Evolutionary conservation across 2,888 invertebrate genomes (phyloP).

Genomic region (Apotomis betuletana): DNA sequence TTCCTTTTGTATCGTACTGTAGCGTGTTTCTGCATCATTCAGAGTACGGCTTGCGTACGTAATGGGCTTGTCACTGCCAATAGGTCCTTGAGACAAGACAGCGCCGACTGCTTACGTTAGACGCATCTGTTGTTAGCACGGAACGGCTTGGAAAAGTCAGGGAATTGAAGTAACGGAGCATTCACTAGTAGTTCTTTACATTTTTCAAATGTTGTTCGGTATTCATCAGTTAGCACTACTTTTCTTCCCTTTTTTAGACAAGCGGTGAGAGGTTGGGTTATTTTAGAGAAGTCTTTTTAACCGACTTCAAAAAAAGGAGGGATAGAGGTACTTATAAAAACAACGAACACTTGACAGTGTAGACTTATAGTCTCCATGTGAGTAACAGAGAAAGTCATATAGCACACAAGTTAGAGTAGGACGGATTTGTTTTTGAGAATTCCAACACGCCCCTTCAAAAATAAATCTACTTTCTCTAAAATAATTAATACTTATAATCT

Average conservation of each 20-base stretch:
- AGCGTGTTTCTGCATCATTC: not conserved
- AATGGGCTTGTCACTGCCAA: too few species aligned
- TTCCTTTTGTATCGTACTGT: not conserved
- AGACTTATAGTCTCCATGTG: too few species aligned
- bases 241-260: not conserved
- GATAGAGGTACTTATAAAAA: too few species aligned
- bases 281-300: not conserved
- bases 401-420: too few species aligned
- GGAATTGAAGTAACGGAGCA: not conserved
- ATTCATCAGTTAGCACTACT: not conserved
- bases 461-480: too few species aligned
- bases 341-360: too few species aligned
- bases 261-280: not conserved
- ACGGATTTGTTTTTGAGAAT: too few species aligned
- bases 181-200: not conserved
- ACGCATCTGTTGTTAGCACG: not conserved
- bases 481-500: too few species aligned
- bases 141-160: not conserved
- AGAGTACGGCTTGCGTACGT: not conserved
- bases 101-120: not conserved
- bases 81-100: too few species aligned
- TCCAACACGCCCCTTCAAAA: too few species aligned
- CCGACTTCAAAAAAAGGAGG: too few species aligned
- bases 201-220: not conserved
- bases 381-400: too few species aligned